Percentiles rank a stretch among this genome's conserved stretches.
phyloP scores from a whole-genome alignment of 23 tunicate species.

The Styela clava region DNA sequence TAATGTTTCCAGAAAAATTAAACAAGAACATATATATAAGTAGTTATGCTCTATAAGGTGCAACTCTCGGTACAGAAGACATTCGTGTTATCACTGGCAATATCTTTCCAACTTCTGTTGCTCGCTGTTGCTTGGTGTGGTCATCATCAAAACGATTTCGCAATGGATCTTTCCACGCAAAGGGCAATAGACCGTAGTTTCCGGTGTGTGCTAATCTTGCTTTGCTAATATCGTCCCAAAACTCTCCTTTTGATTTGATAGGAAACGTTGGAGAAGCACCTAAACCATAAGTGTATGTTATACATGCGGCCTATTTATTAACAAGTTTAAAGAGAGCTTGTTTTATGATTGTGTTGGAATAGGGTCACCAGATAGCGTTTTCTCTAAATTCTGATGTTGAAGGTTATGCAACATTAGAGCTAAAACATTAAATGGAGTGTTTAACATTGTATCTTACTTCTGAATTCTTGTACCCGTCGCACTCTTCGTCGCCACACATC shows the following conservation, averaged over 20 bases:
- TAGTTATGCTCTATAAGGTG: not conserved
- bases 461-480: constrained; percentile 17
- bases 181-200: constrained; percentile 8
- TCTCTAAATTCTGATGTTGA: too few relatives aligned
- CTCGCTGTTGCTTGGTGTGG: not conserved
- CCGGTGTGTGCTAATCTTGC: not conserved
- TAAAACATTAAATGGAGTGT: too few relatives aligned
- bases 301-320: not conserved
- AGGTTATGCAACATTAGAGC: too few relatives aligned
- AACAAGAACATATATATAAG: too few relatives aligned
- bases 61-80: constrained; percentile 18
- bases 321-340: too few relatives aligned
- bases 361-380: too few relatives aligned
- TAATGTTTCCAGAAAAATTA: too few relatives aligned
- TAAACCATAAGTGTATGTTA: constrained; percentile 22
- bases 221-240: constrained; percentile 16
- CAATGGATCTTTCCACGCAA: constrained; percentile 27
- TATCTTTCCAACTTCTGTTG: constrained; percentile 14
- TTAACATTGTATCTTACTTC: constrained; percentile 20
- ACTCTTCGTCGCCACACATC: not conserved
- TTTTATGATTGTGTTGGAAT: too few relatives aligned
- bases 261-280: constrained; percentile 36
- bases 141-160: not conserved
- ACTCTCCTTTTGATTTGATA: constrained; percentile 8
- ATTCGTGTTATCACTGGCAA: constrained; percentile 15